Percentiles rank a stretch among this genome's conserved stretches.
phyloP scores from a whole-genome alignment of 2,888 invertebrate genomes.

The Pyrochroa serraticornis region DNA sequence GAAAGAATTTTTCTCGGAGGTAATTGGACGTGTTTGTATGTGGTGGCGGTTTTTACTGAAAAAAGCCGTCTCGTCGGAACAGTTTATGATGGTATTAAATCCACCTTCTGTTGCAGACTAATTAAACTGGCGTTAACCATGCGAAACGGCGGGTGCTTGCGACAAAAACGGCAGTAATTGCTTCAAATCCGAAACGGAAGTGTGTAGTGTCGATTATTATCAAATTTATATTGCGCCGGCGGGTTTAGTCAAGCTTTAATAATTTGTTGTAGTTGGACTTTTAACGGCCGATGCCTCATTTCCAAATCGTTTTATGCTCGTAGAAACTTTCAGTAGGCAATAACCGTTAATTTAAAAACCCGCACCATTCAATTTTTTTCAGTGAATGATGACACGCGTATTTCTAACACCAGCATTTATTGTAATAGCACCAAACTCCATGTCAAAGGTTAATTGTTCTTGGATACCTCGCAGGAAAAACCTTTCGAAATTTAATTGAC shows the following conservation, averaged over 20 bases:
- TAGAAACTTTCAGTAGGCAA: too few relatives aligned
- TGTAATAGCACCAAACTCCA: too few relatives aligned
- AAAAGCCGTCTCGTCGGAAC: background rate
- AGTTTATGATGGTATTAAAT: constrained; percentile 34
- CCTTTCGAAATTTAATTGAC: too few relatives aligned
- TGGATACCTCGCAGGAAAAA: too few relatives aligned
- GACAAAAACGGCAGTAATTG: constrained; percentile 17
- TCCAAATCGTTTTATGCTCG: too few relatives aligned
- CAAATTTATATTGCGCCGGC: background rate
- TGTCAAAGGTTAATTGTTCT: too few relatives aligned
- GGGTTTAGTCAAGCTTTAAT: background rate
- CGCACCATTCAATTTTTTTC: too few relatives aligned
- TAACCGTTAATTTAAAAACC: too few relatives aligned
- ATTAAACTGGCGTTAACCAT: constrained; percentile 40
- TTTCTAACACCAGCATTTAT: too few relatives aligned
- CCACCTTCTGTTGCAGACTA: constrained; percentile 40
- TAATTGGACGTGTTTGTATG: background rate
- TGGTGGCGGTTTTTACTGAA: background rate
- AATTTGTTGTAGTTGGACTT: too few relatives aligned
- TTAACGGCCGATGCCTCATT: too few relatives aligned
- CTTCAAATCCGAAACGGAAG: background rate
- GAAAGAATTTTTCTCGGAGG: background rate
- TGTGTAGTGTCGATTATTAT: background rate
- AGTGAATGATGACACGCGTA: too few relatives aligned
- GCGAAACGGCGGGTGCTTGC: constrained; percentile 6